Evolutionary conservation across 2,888 invertebrate genomes (phyloP).

Genomic region (Tinea pellionella): DNA sequence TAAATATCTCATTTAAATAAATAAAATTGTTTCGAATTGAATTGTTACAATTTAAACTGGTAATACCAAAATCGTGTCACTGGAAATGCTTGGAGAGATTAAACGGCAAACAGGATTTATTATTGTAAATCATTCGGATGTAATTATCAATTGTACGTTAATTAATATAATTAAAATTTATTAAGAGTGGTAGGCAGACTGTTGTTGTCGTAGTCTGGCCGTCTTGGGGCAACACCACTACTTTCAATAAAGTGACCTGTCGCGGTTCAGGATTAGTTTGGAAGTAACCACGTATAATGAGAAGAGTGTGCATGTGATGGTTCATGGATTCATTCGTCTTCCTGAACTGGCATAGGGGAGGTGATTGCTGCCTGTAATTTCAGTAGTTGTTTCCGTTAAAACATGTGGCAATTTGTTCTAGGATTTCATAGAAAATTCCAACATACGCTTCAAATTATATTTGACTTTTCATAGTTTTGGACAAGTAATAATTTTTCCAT

Average conservation of each 20-base stretch:
- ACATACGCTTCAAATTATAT: conserved; percentile 44
- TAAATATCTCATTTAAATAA: not conserved
- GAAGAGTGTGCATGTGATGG: too few species aligned
- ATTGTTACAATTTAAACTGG: conserved; percentile 20
- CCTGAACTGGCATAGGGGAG: too few species aligned
- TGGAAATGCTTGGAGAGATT: conserved; percentile 43
- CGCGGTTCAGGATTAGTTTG: too few species aligned
- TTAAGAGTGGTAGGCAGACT: too few species aligned
- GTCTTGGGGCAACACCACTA: too few species aligned
- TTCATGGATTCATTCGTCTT: too few species aligned
- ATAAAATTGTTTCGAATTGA: not conserved
- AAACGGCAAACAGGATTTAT: conserved; percentile 54
- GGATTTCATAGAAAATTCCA: conserved; percentile 30
- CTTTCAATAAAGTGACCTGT: too few species aligned
- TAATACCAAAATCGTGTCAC: conserved; percentile 57
- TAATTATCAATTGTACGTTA: not conserved
- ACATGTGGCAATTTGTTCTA: conserved; percentile 23
- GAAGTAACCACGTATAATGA: too few species aligned
- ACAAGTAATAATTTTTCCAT: conserved; percentile 57
- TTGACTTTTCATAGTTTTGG: conserved; percentile 59
- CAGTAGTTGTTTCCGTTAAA: too few species aligned
- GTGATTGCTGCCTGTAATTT: too few species aligned
- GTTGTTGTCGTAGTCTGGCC: too few species aligned
- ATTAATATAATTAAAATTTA: not conserved
- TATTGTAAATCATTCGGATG: conserved; percentile 37